These are phyloP conservation scores for Pseudococcus longispinus DNA, from an alignment of 2,888 invertebrate genomes.

Conservation along the genomic window DNA sequence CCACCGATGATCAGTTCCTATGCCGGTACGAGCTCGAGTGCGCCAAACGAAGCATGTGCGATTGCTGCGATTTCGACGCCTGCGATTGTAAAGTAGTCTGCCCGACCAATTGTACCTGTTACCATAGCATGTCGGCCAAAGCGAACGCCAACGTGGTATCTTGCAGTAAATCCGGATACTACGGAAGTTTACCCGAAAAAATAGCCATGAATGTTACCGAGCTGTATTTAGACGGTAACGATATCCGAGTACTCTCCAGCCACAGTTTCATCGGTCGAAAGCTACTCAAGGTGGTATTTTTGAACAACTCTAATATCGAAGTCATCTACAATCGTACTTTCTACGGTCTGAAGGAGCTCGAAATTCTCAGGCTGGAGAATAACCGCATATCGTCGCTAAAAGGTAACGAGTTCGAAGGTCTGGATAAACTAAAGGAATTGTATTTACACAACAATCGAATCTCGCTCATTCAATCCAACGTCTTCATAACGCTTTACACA, in stretches of 20 bases:
- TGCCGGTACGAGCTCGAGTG: conserved; percentile 86
- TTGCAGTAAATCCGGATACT: conserved; percentile 76
- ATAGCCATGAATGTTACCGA: conserved; percentile 93
- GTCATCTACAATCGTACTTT: conserved; percentile 82
- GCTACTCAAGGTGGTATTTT: conserved; percentile 75
- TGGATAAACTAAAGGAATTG: conserved; percentile 75
- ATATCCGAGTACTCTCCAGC: conserved; percentile 76
- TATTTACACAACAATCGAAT: conserved; percentile 79
- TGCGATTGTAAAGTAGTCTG: conserved; percentile 94
- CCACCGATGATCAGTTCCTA: conserved; percentile 81
- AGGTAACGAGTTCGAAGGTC: conserved; percentile 81
- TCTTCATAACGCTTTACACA: conserved; percentile 73
- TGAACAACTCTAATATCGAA: conserved; percentile 81
- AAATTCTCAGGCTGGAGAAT: conserved; percentile 77
- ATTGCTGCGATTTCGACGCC: conserved; percentile 89
- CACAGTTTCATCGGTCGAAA: conserved; percentile 87
- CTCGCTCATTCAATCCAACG: conserved; percentile 73
- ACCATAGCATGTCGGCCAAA: conserved; percentile 84
- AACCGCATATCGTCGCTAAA: conserved; percentile 74
- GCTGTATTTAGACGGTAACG: conserved; percentile 84
- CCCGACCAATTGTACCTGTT: conserved; percentile 85
- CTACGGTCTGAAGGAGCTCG: conserved; percentile 80
- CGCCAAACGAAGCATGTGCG: conserved; percentile 75
- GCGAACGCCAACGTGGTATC: conserved; percentile 79
- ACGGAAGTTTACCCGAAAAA: conserved; percentile 75